Evolutionary conservation across 2,113 vertebrate genomes (phyloP).

Genomic region (Bettongia penicillata): DNA sequence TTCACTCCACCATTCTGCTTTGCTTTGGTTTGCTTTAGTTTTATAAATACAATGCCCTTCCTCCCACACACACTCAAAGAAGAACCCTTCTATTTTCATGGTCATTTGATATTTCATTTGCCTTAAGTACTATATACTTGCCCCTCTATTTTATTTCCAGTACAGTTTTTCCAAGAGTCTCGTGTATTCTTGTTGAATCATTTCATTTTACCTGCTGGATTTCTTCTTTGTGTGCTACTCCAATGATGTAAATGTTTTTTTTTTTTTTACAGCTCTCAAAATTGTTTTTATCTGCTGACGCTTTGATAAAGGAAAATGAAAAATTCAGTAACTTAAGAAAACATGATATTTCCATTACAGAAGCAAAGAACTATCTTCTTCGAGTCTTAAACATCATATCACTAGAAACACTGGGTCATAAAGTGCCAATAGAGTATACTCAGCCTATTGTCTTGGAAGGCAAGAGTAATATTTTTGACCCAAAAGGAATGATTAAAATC

Average conservation of each 20-base stretch:
- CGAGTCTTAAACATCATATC: not conserved
- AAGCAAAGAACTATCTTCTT: conserved; percentile 4
- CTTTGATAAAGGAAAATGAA: not conserved
- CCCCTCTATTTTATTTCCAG: not conserved
- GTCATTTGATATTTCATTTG: not conserved
- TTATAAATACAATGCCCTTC: not conserved
- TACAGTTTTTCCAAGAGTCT: not conserved
- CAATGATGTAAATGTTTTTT: not conserved
- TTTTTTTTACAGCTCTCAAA: not conserved
- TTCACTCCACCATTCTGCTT: not conserved
- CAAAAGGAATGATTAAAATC: not conserved
- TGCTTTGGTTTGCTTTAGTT: not conserved
- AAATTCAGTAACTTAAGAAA: not conserved
- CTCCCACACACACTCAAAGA: no score
- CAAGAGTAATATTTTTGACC: not conserved
- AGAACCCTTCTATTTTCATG: not conserved
- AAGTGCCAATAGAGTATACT: not conserved
- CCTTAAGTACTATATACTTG: not conserved
- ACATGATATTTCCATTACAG: not conserved
- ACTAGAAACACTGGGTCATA: not conserved
- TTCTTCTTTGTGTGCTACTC: not conserved
- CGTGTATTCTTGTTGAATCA: not conserved
- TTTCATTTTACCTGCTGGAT: conserved; percentile 1
- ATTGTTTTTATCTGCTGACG: not conserved
- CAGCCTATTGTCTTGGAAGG: not conserved